Base-by-base conservation (phyloP, 2,797 vertebrate species). In the Coendou prehensilis region DNA sequence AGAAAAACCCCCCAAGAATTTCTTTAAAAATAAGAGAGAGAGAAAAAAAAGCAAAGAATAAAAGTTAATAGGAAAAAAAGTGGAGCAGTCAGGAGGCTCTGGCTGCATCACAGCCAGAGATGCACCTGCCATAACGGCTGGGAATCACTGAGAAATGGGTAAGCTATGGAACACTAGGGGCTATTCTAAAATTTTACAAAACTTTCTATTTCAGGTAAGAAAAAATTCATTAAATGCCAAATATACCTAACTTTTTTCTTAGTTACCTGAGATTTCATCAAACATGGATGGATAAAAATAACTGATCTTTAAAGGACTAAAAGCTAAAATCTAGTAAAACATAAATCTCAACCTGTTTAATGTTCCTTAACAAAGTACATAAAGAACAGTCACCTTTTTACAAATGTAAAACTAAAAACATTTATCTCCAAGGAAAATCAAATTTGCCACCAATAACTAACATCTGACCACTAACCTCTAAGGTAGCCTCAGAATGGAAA, bases 321-420 rank as follows among this genome's bases (percentile, higher is more conserved):
- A 41, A 82, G 17, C 2, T n/a, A 22, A 87, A 87, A 82, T 82
- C 56, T 33, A 75, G 33, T n/a, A 76, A 91, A 90, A 64, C 41
- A 45, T 28, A 75, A 89, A 22, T 6, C 13, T 4, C 4, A 80
- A 89, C 13, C 50, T 11, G 28, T 78, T 69, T 56, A 71, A 71
- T 23, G 23, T 63, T 37, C 33, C 57, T 87, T 52, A 59, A 57
- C 2, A 75, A 73, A 90, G 37, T 57, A 73, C 22, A 81, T 50
- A 30, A 67, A 91, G 59, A 64, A 87, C 13, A 79, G 30, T 73
- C 33, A 78, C 41, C 6, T 28, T 95, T 89, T 93, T 50, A 28
- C 4, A 23, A 80, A 81, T 50, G 14, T 75, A 67, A 76, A 91
- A 45, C 47, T 84, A 56, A 56, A 94, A 87, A 63, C 87, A 71